Evolutionary conservation across 2,113 vertebrate genomes (phyloP), one percentile per base, ranked within the genome.

Genomic region (Podilymbus podiceps): DNA sequence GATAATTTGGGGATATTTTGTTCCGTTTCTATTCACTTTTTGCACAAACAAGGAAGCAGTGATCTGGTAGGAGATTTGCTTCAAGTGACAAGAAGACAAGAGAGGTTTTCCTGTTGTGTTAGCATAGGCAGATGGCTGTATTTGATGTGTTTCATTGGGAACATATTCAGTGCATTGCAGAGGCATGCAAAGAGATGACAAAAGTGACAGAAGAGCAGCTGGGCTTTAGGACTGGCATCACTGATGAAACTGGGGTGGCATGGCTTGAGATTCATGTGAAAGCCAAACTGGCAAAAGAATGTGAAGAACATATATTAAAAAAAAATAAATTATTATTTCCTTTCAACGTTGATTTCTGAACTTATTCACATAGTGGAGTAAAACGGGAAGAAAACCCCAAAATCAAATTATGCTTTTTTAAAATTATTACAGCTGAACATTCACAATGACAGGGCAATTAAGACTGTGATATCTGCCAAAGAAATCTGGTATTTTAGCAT

Each of bases 171-270:
- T 91, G 81, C 40, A 74, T 55, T 91, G 92, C 85, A 93, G 47
- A 91, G 77, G 50, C 73, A 94, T 46, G 73, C 81, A 91, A 87
- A 91, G 52, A 85, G 25, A 82, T 7, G 35, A 85, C 64, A 71
- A 72, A 95, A 93, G 62, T 87, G 77, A 96, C 90, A 93, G 92
- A 95, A 94, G 38, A 93, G 62, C 73, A 94, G 52, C 90, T 95
- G 62, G 94, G 78, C 33, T 90, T 93, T 79, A 89, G 85, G 66
- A 89, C 40, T 90, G 58, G 74, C 16, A 15, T 85, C 78, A 60
- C 33, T 56, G 59, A 84, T 44, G 50, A 86, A 92, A 73, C 52
- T 59, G 24, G 24, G 18, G 47, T 89, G 68, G 38, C 60, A 89
- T 47, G 47, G 60, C 38, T 94, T 78, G 64, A 77, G 68, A 74